A percentile compares a stretch with the other conserved stretches of the same genome.
phyloP scores from a whole-genome alignment of 2,888 invertebrate genomes.

The Leucozona laternaria region DNA sequence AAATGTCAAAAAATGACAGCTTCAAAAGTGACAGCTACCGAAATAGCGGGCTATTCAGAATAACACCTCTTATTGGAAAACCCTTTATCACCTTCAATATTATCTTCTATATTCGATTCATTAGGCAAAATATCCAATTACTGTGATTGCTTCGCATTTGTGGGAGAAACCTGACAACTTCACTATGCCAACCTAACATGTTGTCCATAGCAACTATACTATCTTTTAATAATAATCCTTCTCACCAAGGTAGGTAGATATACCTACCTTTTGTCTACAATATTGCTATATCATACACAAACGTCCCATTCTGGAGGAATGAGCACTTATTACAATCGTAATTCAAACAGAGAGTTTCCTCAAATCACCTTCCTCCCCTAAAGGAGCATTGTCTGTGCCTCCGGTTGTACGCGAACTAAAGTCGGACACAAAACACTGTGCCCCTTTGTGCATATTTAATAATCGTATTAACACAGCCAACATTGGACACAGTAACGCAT shows the following conservation, averaged over 20 bases:
- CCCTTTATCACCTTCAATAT: neutral
- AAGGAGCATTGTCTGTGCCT: constrained; percentile 54
- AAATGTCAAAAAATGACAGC: too few species aligned
- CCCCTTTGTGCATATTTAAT: constrained; percentile 73
- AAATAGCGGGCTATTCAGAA: too few species aligned
- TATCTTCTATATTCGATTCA: constrained; percentile 1
- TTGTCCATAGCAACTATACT: constrained; percentile 48
- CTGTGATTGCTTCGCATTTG: constrained; percentile 47
- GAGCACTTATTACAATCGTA: constrained; percentile 56
- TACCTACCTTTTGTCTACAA: constrained; percentile 12
- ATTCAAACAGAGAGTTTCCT: constrained; percentile 28
- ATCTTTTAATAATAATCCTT: constrained; percentile 43
- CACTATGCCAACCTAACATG: constrained; percentile 46
- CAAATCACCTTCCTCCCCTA: neutral
- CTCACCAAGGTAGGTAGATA: constrained; percentile 1
- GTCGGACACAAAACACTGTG: constrained; percentile 57
- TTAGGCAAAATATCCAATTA: constrained; percentile 65
- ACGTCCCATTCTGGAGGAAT: constrained; percentile 46
- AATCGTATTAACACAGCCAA: constrained; percentile 69
- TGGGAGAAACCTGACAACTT: constrained; percentile 47
- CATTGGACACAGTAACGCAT: constrained; percentile 24
- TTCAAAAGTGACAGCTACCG: too few species aligned
- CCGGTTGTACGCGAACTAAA: constrained; percentile 51
- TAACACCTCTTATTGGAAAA: too few species aligned
- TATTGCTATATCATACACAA: constrained; percentile 7